Base-by-base conservation (phyloP, 2,888 invertebrate genomes). In the Ptychoptera contaminata region DNA sequence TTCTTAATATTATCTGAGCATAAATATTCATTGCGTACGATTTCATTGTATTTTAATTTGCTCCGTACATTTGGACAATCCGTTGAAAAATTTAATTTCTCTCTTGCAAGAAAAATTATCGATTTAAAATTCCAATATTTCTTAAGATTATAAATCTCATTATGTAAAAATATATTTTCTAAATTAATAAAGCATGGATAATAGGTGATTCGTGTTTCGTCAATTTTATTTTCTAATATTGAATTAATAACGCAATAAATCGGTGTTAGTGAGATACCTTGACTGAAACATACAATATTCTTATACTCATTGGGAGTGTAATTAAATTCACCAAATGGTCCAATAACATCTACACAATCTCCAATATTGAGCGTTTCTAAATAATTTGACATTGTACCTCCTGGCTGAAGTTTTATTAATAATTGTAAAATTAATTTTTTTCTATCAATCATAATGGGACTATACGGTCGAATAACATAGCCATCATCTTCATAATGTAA, bases 201-300 rank as follows among this genome's bases (percentile, higher is more conserved):
- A 49, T 86, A 67, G 45, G 67, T 60, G 34, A 86, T 56, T 56
- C 70, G 67, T 1, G 77, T 77, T 53, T 77, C 72, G 55, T 82
- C 80, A 29, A 76, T 70, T 51, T 80, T 80, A 62, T 85, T 72
- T 16, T 67, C 56, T 42, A 85, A 54, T 49, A 84, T 69, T 34
- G 67, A 59, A 30, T 71, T 62, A 42, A 82, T 71, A 10, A 86
- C 70, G 12, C 75, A 68, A 52, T 73, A 68, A 55, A 83, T 70
- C 23, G 85, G 79, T 14, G 82, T 76, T 49, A 86, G 72, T 1
- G 84, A 86, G 16, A 84, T 81, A 1, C 86, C 86, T 57, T 83
- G 83, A 39, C 79, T 71, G 37, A 79, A 60, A 56, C 77, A 65
- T 2, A 71, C 49, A 14, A 75, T 52, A 46, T 61, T 48, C 48